Base-by-base conservation (phyloP, 2,888 invertebrate species). In the Rhagonycha fulva region DNA sequence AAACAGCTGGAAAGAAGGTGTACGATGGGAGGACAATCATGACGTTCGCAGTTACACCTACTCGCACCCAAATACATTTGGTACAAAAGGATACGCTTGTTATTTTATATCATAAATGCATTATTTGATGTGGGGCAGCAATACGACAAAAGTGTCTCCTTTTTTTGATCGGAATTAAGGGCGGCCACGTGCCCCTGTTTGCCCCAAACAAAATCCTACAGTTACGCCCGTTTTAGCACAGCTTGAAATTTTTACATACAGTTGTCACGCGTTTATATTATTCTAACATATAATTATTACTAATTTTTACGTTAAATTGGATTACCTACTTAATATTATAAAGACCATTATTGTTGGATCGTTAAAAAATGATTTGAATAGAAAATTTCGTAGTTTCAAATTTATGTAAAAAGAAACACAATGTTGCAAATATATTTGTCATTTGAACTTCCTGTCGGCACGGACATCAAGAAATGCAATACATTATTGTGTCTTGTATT, bases 181-280 rank as follows among this genome's bases (percentile, higher is more conserved):
- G 79, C 78, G 80, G 78, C 79, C 78, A 78, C 79, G 82, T 75
- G 82, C 75, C 79, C 80, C 74, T 80, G 80, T 81, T 80, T 80
- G 77, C 75, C 68, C 71, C 76, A 80, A 82, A 82, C 82, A 82
- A 71, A 78, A 75, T 79, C 76, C 80, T 68, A 75, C 62, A 72
- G 77, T 75, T 76, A 75, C 76, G 78, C 79, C 76, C 78, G 71
- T 74, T 74, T 73, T 68, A 30, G 78, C 80, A 77, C 79, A 79
- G 76, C 77, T 76, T 78, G 75, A 79, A 70, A 19, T 30, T 71
- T 72, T 70, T 9, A 30, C 19, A 70, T 76, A 72, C 76, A 70
- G 30, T 68, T 62, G 61, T 66, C 76, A 76, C 76, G 73, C 70
- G 73, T 71, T 76, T 76, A 63, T 70, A 12, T 63, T 66, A 28